These are phyloP conservation scores for Eugnorisma glareosa DNA, from an alignment of 2,888 invertebrate species.

Conservation along the genomic window DNA sequence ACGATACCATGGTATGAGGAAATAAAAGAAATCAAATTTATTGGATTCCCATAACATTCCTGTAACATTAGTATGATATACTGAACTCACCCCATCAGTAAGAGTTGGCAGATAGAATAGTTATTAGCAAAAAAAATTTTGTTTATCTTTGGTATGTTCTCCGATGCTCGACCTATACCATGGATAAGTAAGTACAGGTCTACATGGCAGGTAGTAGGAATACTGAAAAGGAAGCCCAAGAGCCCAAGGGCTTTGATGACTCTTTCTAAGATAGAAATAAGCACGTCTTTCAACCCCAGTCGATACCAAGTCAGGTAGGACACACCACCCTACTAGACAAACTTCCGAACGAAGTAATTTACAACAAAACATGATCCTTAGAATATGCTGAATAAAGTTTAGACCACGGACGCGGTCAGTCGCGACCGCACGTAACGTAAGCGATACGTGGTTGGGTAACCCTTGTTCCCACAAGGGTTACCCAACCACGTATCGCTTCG, in stretches of 20 bases:
- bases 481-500: too few species aligned
- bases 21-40: too few species aligned
- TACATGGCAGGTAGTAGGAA: neutral
- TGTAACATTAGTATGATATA: too few species aligned
- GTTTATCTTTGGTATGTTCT: neutral
- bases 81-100: too few species aligned
- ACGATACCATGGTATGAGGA: too few species aligned
- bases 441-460: conserved; percentile 49
- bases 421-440: conserved; percentile 44
- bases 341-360: conserved; percentile 29
- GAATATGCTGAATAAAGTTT: conserved; percentile 47
- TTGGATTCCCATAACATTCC: too few species aligned
- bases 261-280: neutral
- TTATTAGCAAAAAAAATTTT: neutral
- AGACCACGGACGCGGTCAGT: conserved; percentile 39
- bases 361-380: conserved; percentile 36
- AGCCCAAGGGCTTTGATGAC: neutral
- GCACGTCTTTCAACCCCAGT: neutral
- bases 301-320: conserved; percentile 23
- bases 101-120: neutral
- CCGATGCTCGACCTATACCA: neutral
- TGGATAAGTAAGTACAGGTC: neutral
- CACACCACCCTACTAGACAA: conserved; percentile 1
- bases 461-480: too few species aligned
- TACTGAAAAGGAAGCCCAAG: neutral